Percentiles rank a stretch among this genome's conserved stretches.
Conservation (phyloP, 2,888 invertebrate genomes). For the Micropterix aruncella region DNA sequence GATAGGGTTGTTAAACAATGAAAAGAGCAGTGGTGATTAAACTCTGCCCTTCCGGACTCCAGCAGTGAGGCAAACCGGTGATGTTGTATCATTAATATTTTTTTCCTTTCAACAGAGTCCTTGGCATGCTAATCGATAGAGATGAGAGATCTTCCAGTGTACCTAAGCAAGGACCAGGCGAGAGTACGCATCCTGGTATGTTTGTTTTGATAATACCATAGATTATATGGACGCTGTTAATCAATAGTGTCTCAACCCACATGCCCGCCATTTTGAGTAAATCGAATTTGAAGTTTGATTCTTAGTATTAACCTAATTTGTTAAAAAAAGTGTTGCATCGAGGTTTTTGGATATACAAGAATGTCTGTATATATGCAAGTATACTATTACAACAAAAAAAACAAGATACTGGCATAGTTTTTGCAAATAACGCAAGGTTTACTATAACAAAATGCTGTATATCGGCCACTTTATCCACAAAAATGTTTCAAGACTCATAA, state of each 20-base stretch:
- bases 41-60: no score
- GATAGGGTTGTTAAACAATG: no score
- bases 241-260: constrained; percentile 5
- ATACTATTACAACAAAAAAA: constrained; percentile 3
- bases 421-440: constrained; percentile 1
- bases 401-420: neutral
- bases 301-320: neutral
- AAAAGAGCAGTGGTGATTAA: no score
- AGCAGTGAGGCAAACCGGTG: no score
- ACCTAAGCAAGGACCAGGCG: constrained; percentile 17
- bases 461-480: constrained; percentile 1
- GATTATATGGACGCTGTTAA: constrained; percentile 6
- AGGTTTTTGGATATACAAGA: neutral
- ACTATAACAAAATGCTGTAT: constrained; percentile 1
- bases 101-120: constrained; percentile 19
- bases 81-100: no score
- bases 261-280: constrained; percentile 5
- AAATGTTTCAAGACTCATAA: constrained; percentile 1
- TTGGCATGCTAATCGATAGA: constrained; percentile 22
- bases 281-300: neutral
- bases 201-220: no score
- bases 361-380: constrained; percentile 2
- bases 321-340: neutral
- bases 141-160: constrained; percentile 21
- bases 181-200: neutral